These are phyloP conservation scores for Metalampra italica DNA, from an alignment of 2,888 invertebrate species.

Conservation along the genomic window DNA sequence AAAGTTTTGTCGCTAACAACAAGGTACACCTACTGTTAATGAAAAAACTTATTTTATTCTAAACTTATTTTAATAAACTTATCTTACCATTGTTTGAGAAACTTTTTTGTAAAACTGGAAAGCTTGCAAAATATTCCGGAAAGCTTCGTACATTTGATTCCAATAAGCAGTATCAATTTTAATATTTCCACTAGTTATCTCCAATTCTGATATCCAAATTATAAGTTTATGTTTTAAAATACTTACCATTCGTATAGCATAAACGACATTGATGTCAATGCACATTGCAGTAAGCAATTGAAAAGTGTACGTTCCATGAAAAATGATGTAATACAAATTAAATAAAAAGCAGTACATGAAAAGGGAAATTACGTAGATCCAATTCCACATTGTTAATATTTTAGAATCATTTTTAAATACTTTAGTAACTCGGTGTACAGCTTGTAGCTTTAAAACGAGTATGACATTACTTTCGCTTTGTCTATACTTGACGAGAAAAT, in stretches of 20 bases:
- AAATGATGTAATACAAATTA: neutral
- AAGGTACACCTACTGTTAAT: no score
- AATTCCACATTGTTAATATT: neutral
- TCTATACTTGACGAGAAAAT: neutral
- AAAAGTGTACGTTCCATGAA: neutral
- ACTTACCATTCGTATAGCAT: neutral
- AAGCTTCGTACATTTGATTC: slow-evolving; percentile 5
- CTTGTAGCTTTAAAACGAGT: neutral
- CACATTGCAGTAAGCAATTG: neutral
- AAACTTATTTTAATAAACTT: no score
- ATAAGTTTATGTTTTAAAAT: neutral
- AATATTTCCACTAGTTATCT: neutral
- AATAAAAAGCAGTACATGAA: neutral
- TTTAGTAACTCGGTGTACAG: neutral
- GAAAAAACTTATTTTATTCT: no score
- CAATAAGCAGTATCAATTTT: neutral
- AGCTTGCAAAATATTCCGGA: slow-evolving; percentile 11
- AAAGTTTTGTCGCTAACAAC: no score
- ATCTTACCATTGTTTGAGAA: slow-evolving; percentile 10
- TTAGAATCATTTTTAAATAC: neutral
- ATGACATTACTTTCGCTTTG: neutral
- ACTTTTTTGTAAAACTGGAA: slow-evolving; percentile 7
- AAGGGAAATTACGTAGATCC: neutral
- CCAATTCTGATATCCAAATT: neutral
- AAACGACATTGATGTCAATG: neutral